These are phyloP conservation scores for Rambutsinella grinnellia DNA, from an alignment of 2,888 invertebrate genomes.

Conservation along the genomic window DNA sequence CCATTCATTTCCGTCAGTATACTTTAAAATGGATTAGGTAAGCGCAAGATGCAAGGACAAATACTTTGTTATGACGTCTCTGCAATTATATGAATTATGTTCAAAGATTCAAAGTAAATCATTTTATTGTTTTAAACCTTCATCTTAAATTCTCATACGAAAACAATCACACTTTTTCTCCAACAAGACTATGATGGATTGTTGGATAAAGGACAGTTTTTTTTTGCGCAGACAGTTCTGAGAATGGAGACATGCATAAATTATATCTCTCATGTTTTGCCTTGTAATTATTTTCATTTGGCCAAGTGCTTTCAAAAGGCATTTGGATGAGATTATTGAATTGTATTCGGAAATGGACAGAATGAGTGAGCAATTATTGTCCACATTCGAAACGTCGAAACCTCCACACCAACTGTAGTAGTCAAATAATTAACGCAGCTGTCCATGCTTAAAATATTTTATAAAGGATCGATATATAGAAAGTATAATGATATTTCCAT, in stretches of 20 bases:
- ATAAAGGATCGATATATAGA: conserved; percentile 3
- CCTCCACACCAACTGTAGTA: neutral
- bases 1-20: neutral
- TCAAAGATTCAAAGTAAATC: no score
- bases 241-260: neutral
- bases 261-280: no score
- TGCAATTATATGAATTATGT: no score
- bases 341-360: conserved; percentile 12
- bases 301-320: no score
- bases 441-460: conserved; percentile 1
- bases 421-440: conserved; percentile 27
- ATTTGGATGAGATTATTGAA: no score
- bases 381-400: neutral
- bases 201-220: neutral
- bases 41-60: neutral
- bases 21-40: neutral
- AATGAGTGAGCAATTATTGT: conserved; percentile 32
- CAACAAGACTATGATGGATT: no score
- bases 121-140: no score
- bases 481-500: conserved; percentile 26
- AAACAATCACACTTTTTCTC: no score
- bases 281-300: no score
- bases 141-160: no score
- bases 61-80: no score
- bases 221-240: neutral